Evolutionary conservation across 2,113 vertebrate genomes (phyloP), one percentile per base, ranked within the genome.

Genomic region (Microtus oregoni): DNA sequence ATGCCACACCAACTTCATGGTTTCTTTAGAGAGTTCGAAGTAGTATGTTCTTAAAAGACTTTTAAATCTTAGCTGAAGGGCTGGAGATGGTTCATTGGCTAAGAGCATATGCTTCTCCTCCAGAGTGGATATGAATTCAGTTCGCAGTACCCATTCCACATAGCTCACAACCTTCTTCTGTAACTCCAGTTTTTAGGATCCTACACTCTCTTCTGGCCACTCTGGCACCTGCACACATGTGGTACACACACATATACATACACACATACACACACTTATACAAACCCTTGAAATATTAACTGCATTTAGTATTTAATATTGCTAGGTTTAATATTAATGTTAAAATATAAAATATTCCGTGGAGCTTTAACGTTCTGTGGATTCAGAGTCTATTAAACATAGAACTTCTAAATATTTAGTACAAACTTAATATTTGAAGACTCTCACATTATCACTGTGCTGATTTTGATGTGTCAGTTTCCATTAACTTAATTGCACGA

Each of bases 401-500:
- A 50, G 72, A 32, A 72, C 3, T 85, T 73, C 32, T 50, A 77
- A 95, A 85, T 67, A 91, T 78, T 94, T 94, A 89, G 72, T 67
- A 10, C 19, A 90, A 78, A 79, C 7, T 26, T 94, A 82, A 82
- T 87, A 44, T 44, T 44, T 44, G 14, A 87, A 61, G 83, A 83
- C 55, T 72, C 22, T 95, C 68, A 44, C 15, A 67, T 52, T 95
- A 76, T 76, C 11, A 87, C 35, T 12, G 26, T 86, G 55, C 32
- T 24, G 5, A 81, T 87, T 38, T 4, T 32, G 10, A 81, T 63
- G 44, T 55, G 7, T 47, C 55, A 52, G 24, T 22, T 89, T 94
- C 28, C 15, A 30, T 90, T 86, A 63, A 82, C 12, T 32, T 50
- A 91, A 91, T 24, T 55, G 4, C 50, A 15, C 73, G 44, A 93